These are phyloP conservation scores for Maniola hyperantus DNA, from an alignment of 2,888 invertebrate species.

Conservation along the genomic window DNA sequence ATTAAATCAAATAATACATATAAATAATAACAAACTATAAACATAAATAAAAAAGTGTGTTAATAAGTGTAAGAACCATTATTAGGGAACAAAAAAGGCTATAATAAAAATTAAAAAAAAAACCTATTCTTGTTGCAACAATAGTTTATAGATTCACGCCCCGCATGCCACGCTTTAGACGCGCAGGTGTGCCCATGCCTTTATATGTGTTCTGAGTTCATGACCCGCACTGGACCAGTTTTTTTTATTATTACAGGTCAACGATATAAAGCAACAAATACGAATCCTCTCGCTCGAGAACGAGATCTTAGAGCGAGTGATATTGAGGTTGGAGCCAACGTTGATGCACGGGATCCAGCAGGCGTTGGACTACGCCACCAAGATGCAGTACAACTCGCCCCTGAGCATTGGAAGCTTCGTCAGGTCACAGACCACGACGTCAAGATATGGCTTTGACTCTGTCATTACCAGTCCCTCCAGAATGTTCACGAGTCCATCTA, in stretches of 20 bases:
- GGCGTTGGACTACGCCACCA: conserved; percentile 65
- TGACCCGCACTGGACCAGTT: no score
- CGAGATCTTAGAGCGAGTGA: conserved; percentile 75
- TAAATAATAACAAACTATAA: no score
- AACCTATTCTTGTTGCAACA: no score
- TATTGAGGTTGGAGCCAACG: conserved; percentile 70
- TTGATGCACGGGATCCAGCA: conserved; percentile 73
- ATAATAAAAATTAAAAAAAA: no score
- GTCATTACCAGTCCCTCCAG: conserved; percentile 51
- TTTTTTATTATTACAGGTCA: conserved; percentile 45
- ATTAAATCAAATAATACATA: no score
- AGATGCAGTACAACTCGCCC: conserved; percentile 55
- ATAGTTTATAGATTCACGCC: no score
- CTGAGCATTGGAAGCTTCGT: conserved; percentile 55
- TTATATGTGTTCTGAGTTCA: no score
- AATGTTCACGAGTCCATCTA: not conserved
- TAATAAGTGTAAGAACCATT: no score
- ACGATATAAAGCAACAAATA: conserved; percentile 57
- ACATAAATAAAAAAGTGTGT: no score
- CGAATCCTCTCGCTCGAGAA: conserved; percentile 72
- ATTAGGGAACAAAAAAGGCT: no score
- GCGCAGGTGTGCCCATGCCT: no score
- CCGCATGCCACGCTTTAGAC: no score
- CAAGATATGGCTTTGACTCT: conserved; percentile 55
- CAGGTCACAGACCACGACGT: conserved; percentile 59